Percentiles rank a stretch among this genome's conserved stretches.
Conservation (phyloP, 2,113 vertebrate genomes). For the Scopus umbretta region DNA sequence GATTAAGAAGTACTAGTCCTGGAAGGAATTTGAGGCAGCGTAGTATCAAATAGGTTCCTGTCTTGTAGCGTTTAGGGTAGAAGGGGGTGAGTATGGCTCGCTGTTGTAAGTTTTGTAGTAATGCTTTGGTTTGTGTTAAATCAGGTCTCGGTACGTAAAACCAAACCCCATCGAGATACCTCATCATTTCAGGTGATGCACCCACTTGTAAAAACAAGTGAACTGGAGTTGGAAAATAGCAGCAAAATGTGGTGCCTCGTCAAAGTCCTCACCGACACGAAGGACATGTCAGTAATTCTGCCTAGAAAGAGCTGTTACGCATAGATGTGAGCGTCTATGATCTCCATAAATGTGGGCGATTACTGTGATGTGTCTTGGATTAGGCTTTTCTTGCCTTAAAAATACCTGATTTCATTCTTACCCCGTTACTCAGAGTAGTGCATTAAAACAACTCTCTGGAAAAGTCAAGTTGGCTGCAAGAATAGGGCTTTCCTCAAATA, state of each 20-base stretch:
- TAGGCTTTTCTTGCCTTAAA: not conserved
- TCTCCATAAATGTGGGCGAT: not conserved
- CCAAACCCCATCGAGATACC: not conserved
- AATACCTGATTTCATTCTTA: not conserved
- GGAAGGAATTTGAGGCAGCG: not conserved
- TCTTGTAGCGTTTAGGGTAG: not conserved
- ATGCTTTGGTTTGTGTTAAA: not conserved
- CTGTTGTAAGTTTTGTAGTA: not conserved
- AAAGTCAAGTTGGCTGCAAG: not conserved
- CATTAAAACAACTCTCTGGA: not conserved
- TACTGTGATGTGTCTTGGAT: not conserved
- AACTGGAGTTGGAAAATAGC: not conserved
- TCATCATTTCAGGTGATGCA: not conserved
- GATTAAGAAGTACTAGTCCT: not conserved
- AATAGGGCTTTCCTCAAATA: not conserved
- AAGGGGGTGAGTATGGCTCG: not conserved
- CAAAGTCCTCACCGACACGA: not conserved
- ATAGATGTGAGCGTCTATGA: rapidly evolving
- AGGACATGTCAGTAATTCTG: not conserved
- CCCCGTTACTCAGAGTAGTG: not conserved
- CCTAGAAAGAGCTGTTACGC: not conserved
- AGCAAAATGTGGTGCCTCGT: not conserved
- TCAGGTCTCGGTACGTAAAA: not conserved
- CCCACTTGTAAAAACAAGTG: not conserved
- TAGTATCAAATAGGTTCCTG: not conserved